Base-by-base conservation (phyloP, 2,797 vertebrate genomes). In the Sebastes taczanowskii region DNA sequence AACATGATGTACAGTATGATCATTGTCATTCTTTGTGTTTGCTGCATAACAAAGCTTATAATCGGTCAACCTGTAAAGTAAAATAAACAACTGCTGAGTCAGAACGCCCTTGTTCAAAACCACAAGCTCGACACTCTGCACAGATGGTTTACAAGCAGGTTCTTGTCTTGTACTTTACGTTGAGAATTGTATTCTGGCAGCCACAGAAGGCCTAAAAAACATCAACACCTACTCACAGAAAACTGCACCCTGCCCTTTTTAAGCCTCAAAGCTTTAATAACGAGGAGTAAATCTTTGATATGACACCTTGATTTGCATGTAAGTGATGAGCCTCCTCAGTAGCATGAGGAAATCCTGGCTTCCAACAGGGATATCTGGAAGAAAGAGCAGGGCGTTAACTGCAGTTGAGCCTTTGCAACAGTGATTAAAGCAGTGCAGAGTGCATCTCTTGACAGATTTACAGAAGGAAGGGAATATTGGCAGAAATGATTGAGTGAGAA, bases 301-400 rank as follows among this genome's bases (percentile, higher is more conserved):
- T n/a, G 69, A 13, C 95, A 99, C 99, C 98, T 97, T 98, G 84
- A 99, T 96, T 86, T 97, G 94, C 65, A 98, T 96, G 90, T 98
- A 96, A 74, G 94, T 96, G 85, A 99, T 96, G 85, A 99, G 60
- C 88, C 96, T 97, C 88, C 86, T 97, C 69, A 99, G 91, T 42
- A 99, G 91, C 73, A 85, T 88, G 30, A 96, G 89, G 16, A 99
- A 89, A 49, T 96, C 95, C 85, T 98, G 96, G 93, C 91, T 98
- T 95, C 98, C 98, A 90, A 98, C 95, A 2, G 98, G 97, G 27
- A 96, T 87, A 78, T 99, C 99, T 99, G 67, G 20, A 91, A 72
- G 58, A 80, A 59, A 88, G 55, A 0, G 3, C 11, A 74, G 67
- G 78, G 61, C 0, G 42, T 86, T 70, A 64, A 69, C 70, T 46